Evolutionary conservation across 2,888 invertebrate species (phyloP), one percentile per base, ranked within the genome.

Genomic region (Andricus curvator): DNA sequence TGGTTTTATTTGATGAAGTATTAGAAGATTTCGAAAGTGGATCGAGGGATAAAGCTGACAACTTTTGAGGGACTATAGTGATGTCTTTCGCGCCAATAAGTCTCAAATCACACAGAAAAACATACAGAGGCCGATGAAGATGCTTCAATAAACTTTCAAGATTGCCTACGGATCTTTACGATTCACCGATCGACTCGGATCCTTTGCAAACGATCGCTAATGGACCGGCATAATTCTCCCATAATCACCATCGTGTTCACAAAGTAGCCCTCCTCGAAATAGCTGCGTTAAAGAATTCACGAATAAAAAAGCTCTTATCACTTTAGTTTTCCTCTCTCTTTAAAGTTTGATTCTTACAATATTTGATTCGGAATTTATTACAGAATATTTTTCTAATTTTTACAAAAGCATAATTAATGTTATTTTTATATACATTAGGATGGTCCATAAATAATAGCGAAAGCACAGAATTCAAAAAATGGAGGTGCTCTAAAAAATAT

Each of bases 21-120:
- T 70, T 65, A 33, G 17, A 33, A 33, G 65, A 65, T 65, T 65
- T 29, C 17, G 9, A 48, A 20, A 70, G 22, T 60, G 17, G 68
- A 48, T 25, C 4, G 20, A 70, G 25, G 17, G 48, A 48, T 70
- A 48, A 29, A 48, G 20, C 17, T 48, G 51, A 70, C 48, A 48
- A 51, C 51, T 74, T 51, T 70, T 74, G n/a, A 74, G 29, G 56
- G 51, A 13, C 56, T 48, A 29, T 29, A 62, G 60, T 62, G 44
- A 80, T 65, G 77, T 62, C 77, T 80, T 84, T 84, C 84, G 78
- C 84, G 86, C 86, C 85, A 81, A 81, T 85, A 80, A 87, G 86
- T 85, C 87, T 80, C 84, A 86, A 90, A 90, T 90, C 90, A 87
- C 86, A 87, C 88, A 89, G 89, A 91, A 90, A 56, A 85, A 87